Conservation (phyloP, 2,797 vertebrate genomes). For the Balearica regulorum region DNA sequence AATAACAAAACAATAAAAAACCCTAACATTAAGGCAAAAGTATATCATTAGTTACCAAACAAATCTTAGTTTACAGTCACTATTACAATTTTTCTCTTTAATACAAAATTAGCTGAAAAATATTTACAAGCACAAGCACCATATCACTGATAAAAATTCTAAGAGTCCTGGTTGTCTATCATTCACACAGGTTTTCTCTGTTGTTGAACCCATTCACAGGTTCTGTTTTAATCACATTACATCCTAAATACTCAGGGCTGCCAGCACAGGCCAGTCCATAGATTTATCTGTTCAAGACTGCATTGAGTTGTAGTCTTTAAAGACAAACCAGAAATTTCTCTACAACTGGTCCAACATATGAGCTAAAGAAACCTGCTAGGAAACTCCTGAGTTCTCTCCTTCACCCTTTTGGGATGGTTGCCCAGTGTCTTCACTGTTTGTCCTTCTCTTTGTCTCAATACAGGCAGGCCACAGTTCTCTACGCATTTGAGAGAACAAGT, state of each 20-base stretch:
- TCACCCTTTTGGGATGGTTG: not conserved
- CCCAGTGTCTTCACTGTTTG: not conserved
- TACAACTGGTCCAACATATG: not conserved
- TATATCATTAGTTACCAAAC: not conserved
- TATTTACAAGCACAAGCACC: not conserved
- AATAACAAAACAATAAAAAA: not conserved
- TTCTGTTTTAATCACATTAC: not conserved
- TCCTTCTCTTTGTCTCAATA: not conserved
- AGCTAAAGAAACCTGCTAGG: not conserved
- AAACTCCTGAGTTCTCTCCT: not conserved
- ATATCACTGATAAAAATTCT: not conserved
- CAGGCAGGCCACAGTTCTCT: not conserved
- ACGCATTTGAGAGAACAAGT: not conserved
- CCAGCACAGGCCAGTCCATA: not conserved
- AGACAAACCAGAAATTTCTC: not conserved
- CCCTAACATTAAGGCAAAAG: not conserved
- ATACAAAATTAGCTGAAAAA: not conserved
- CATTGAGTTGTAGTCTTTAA: not conserved
- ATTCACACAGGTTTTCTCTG: not conserved
- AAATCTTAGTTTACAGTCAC: not conserved
- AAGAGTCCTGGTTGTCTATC: too few relatives aligned
- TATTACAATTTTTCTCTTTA: not conserved
- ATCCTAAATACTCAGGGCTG: not conserved
- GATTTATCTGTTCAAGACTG: not conserved
- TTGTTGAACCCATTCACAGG: not conserved